phyloP scores from a whole-genome alignment of 1,140 invertebrate species.

The Nephotettix cincticeps region DNA sequence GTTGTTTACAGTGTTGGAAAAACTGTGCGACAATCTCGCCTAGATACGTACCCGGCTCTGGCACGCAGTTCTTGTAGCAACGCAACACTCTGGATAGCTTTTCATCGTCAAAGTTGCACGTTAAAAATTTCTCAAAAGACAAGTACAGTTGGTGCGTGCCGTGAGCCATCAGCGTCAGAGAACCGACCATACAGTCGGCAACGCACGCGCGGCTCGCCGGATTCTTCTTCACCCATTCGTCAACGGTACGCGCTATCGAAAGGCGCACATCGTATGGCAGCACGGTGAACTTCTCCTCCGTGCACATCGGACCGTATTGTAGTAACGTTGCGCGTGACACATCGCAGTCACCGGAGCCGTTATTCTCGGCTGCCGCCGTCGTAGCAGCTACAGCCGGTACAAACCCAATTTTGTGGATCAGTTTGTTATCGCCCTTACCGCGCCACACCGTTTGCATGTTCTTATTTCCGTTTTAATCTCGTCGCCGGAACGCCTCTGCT shows the following conservation, averaged over 20 bases:
- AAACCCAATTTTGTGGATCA: neutral
- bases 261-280: neutral
- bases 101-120: neutral
- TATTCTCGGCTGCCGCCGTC: neutral
- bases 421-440: neutral
- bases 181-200: neutral
- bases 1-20: conserved; percentile 16
- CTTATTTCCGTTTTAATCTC: neutral
- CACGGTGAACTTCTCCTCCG: no score
- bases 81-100: neutral
- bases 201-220: neutral
- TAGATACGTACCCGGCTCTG: neutral
- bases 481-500: neutral
- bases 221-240: neutral
- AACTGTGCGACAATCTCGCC: conserved; percentile 6
- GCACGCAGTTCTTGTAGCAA: neutral
- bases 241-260: neutral
- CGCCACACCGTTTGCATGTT: neutral
- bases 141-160: neutral
- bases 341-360: neutral
- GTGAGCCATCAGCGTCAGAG: neutral
- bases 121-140: neutral
- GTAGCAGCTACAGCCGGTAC: neutral
- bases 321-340: neutral
- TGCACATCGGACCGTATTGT: neutral